Evolutionary conservation across 2,113 vertebrate species (phyloP), one percentile per base, ranked within the genome.

Genomic region (Dendropsophus ebraccatus): DNA sequence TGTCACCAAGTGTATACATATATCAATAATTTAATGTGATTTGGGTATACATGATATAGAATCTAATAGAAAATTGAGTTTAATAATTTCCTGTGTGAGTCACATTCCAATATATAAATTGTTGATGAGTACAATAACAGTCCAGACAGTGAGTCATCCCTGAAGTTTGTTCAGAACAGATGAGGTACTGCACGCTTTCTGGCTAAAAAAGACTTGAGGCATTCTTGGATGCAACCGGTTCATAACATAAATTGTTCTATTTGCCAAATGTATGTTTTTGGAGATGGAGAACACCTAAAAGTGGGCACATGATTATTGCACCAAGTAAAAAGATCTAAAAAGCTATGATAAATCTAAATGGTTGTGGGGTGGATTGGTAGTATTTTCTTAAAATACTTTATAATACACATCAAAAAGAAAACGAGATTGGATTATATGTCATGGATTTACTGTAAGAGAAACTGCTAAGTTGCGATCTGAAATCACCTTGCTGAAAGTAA

Each of bases 51-150:
- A n/a, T 58, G 1, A 58, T n/a, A n/a, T 19, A 58, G 5, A 58
- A 58, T n/a, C 23, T 58, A 58, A 58, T n/a, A 58, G n/a, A 62
- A 60, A 62, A 28, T 2, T 62, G n/a, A 5, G 25, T 5, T 5
- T 62, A 62, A 28, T 62, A 9, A n/a, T 62, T 28, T 13, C 25
- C 58, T 17, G 8, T n/a, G 23, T 58, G 56, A 58, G 56, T 17
- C 21, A 58, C 58, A 62, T 13, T 28, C n/a, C 12, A 14, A 12
- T 62, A 62, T 62, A 28, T 62, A 62, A 62, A 62, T 62, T 62
- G 58, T 62, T 62, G 58, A 25, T 62, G 58, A 62, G 58, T 62
- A n/a, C n/a, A 62, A 62, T 62, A 23, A 62, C 13, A 62, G n/a
- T 9, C n/a, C 58, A 62, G 13, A 10, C 58, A 62, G 10, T 62